phyloP scores from a whole-genome alignment of 2,888 invertebrate genomes.

The Axea sp. region DNA sequence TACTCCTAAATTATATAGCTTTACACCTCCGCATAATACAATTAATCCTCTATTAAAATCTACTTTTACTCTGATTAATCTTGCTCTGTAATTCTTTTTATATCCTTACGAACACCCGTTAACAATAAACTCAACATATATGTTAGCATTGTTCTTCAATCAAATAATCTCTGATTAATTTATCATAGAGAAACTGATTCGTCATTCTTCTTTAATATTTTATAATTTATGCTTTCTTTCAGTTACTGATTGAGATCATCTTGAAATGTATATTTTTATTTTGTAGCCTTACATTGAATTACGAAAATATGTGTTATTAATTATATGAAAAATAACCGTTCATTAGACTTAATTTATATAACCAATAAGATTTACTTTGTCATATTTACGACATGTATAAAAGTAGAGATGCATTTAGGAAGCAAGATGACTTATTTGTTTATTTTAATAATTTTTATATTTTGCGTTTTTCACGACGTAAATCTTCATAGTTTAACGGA shows the following conservation, averaged over 20 bases:
- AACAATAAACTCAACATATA: slow-evolving; percentile 10
- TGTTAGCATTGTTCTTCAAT: neutral
- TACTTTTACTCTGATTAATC: slow-evolving; percentile 17
- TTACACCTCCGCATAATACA: neutral
- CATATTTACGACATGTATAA: no score
- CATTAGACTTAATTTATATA: no score
- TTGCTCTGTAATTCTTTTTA: slow-evolving; percentile 2
- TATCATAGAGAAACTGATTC: neutral
- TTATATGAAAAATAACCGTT: no score
- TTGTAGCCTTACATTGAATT: no score
- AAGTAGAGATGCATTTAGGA: no score
- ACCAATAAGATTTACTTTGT: no score
- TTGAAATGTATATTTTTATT: neutral
- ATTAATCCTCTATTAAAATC: slow-evolving; percentile 6
- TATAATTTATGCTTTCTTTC: neutral
- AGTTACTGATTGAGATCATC: neutral
- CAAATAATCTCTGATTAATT: slow-evolving; percentile 1
- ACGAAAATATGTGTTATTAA: no score
- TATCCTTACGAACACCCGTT: neutral
- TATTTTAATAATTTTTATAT: no score
- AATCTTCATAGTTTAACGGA: no score
- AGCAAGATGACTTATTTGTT: no score
- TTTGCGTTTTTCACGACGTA: no score
- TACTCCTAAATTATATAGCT: neutral
- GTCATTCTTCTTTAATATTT: slow-evolving; percentile 5